Percentiles rank a stretch among this genome's conserved stretches.
phyloP scores from a whole-genome alignment of 2,888 invertebrate genomes.

The Melanostoma mellinum region DNA sequence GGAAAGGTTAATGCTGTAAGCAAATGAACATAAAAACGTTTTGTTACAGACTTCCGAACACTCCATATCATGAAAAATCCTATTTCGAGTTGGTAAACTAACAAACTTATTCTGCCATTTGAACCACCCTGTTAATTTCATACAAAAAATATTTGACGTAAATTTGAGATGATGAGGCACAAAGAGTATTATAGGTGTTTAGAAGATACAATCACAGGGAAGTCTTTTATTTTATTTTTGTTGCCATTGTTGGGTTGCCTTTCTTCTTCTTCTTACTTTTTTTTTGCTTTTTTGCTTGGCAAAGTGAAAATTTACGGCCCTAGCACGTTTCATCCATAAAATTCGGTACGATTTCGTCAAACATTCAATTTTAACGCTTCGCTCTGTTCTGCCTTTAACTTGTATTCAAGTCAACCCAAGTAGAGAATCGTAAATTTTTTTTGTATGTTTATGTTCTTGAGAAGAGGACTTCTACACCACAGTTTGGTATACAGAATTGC shows the following conservation, averaged over 20 bases:
- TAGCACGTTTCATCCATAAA: constrained; percentile 69
- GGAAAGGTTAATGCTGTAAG: no score
- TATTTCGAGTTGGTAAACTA: no score
- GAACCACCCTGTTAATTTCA: constrained; percentile 25
- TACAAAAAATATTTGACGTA: constrained; percentile 48
- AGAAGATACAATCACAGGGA: constrained; percentile 62
- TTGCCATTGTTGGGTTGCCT: constrained; percentile 12
- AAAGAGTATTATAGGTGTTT: constrained; percentile 63
- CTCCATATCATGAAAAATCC: no score
- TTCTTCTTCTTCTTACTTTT: neutral
- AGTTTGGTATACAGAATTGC: constrained; percentile 20
- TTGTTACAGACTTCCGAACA: no score
- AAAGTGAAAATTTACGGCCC: constrained; percentile 69
- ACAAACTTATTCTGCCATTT: neutral
- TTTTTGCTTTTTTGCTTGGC: constrained; percentile 28
- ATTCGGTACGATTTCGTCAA: constrained; percentile 69
- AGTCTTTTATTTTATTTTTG: constrained; percentile 21
- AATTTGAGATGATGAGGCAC: constrained; percentile 59
- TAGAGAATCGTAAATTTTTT: constrained; percentile 52
- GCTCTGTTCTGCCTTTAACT: constrained; percentile 37
- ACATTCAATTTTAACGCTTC: constrained; percentile 70
- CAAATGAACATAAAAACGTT: no score
- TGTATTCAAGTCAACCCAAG: constrained; percentile 44
- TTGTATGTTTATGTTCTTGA: constrained; percentile 1
- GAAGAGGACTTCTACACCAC: constrained; percentile 28